Evolutionary conservation across 2,888 invertebrate species (phyloP), one percentile per base, ranked within the genome.

Genomic region (Conistra vaccinii): DNA sequence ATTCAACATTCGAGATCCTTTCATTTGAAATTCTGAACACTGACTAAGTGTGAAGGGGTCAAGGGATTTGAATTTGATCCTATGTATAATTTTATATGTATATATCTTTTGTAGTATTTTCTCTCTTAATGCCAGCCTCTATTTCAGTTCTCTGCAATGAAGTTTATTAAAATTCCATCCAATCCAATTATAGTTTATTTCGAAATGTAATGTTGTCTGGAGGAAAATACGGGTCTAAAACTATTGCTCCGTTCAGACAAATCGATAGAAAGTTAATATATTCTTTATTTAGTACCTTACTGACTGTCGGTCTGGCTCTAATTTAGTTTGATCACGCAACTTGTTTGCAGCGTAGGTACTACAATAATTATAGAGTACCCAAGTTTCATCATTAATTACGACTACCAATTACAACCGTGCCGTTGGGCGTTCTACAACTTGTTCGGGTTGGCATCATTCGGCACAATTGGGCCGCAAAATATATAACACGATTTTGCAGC

Each of bases 281-380:
- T 69, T 23, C 29, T 69, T 32, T 26, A 42, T 70, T 75, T 17
- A 58, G 57, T 32, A 42, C 14, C 70, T 58, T 20, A 32, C 69
- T 29, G 32, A 58, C 20, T n/a, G 23, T 78, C 3, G n/a, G 48
- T 42, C 17, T 69, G 32, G 12, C n/a, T 26, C 3, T 51, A 70
- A 58, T 48, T 12, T 32, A 12, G 23, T 32, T 69, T 48, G 20
- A 51, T 32, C 57, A 69, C 57, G 57, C n/a, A 57, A 69, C 23
- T 39, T 35, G 17, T 12, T 69, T 39, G 20, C n/a, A 32, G 3
- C 23, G 6, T 45, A 26, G 42, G 58, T n/a, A n/a, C 42, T 66
- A 20, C 5, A 58, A 23, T 23, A 12, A 26, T 7, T 45, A 39
- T 26, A 58, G 29, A 76, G 51, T 62, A 42, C 32, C 17, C 14